Evolutionary conservation across 2,113 vertebrate genomes (phyloP), one percentile per base, ranked within the genome.

Genomic region (Sminthopsis crassicaudata): DNA sequence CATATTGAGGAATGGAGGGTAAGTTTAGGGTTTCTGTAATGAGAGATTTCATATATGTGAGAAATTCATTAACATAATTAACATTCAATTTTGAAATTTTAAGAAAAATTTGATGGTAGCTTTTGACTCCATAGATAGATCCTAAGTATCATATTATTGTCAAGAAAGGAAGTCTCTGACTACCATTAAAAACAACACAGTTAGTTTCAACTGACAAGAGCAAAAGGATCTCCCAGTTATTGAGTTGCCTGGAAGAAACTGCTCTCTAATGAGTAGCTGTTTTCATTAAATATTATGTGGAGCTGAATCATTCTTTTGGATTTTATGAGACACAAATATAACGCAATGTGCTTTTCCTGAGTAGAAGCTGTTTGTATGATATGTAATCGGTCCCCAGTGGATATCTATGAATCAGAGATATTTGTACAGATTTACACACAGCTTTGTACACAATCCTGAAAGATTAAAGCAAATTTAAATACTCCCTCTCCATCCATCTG

Each of bases 301-400:
- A 90, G 48, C 91, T 97, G 97, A 97, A 94, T 97, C 96, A 98
- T 94, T 53, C 46, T 92, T 55, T 94, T 97, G 93, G 96, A 96
- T 96, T 90, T 53, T 46, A 95, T 96, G 55, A 97, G 67, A 93
- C n/a, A 90, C 91, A 97, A 97, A 95, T 84, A 95, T 94, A 95
- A 95, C 12, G 7, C 91, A 42, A 67, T 94, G 91, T 97, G 94
- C 46, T 95, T 96, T 95, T 95, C 76, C 91, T 94, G 48, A 91
- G 92, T 90, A 96, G 94, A 94, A 93, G 76, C 90, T 95, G 90
- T 96, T 95, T 93, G 91, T 92, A 90, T 54, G 42, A 94, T 76
- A 57, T 89, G 36, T 94, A 93, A 92, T 30, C 91, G 91, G 84
- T 97, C 96, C 91, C 94, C 1, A 46, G 96, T 46, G 95, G 84